phyloP scores from a whole-genome alignment of 2,797 vertebrate species.

The Propithecus perrieri region DNA sequence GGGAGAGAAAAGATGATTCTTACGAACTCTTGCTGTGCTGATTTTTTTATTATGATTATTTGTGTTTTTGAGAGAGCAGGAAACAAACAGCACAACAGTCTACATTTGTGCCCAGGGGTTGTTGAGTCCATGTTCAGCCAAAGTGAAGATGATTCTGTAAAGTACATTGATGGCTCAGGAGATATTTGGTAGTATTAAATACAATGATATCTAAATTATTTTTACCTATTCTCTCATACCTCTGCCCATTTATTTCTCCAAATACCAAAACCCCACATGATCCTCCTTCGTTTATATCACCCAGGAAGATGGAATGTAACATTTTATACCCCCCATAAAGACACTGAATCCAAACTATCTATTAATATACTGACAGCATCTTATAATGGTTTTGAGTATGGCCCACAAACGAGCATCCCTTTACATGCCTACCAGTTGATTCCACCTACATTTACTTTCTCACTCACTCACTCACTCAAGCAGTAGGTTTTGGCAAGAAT shows the following conservation, averaged over 20 bases:
- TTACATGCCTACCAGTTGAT: not conserved
- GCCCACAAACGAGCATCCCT: not conserved
- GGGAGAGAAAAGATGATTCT: slow-evolving; percentile 23
- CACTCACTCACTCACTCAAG: not conserved
- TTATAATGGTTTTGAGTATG: too few species aligned
- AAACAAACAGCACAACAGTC: not conserved
- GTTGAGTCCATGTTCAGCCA: not conserved
- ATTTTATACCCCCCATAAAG: not conserved
- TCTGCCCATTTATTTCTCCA: not conserved
- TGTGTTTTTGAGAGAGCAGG: slow-evolving; percentile 28
- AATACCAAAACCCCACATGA: not conserved
- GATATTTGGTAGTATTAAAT: not conserved
- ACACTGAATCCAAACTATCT: not conserved
- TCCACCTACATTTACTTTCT: not conserved
- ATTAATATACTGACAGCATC: not conserved
- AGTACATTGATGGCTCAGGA: not conserved
- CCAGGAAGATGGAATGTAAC: not conserved
- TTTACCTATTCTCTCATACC: not conserved
- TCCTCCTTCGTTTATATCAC: not conserved
- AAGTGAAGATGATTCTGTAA: not conserved
- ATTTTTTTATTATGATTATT: slow-evolving; percentile 28
- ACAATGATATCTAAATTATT: not conserved
- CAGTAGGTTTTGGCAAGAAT: not conserved
- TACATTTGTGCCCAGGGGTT: not conserved
- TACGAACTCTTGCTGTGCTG: not conserved